phyloP scores from a whole-genome alignment of 2,113 vertebrate species.

The Chionis minor region DNA sequence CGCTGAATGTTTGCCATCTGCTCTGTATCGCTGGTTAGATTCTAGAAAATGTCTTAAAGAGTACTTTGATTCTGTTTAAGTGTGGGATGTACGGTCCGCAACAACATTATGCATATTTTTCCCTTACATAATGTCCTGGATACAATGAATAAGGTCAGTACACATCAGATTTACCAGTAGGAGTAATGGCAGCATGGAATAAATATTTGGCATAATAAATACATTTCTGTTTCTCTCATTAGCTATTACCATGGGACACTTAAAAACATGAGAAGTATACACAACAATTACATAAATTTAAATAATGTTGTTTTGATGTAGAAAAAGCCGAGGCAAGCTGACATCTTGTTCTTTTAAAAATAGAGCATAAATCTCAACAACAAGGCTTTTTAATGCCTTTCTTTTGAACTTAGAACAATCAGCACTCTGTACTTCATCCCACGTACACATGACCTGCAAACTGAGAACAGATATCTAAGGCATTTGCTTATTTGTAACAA shows the following conservation, averaged over 20 bases:
- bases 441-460: background rate
- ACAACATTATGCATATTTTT: constrained; percentile 58
- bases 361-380: background rate
- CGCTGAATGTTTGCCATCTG: background rate
- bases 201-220: constrained; percentile 73
- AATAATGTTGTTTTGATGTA: background rate
- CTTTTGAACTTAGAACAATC: background rate
- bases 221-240: constrained; percentile 63
- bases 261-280: background rate
- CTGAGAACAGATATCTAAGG: background rate
- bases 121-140: constrained; percentile 57
- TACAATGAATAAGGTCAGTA: constrained; percentile 64
- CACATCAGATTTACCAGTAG: constrained; percentile 67
- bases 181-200: constrained; percentile 70
- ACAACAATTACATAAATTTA: background rate
- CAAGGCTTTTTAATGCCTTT: background rate
- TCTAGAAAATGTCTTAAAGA: constrained; percentile 40
- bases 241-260: background rate
- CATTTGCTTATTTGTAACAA: background rate
- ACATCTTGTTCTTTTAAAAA: background rate
- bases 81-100: constrained; percentile 60
- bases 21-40: background rate
- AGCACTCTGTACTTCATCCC: constrained; percentile 11
- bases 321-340: background rate
- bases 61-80: constrained; percentile 49